These are phyloP conservation scores for Scomber japonicus DNA, from an alignment of 2,113 vertebrate genomes.

Conservation along the genomic window DNA sequence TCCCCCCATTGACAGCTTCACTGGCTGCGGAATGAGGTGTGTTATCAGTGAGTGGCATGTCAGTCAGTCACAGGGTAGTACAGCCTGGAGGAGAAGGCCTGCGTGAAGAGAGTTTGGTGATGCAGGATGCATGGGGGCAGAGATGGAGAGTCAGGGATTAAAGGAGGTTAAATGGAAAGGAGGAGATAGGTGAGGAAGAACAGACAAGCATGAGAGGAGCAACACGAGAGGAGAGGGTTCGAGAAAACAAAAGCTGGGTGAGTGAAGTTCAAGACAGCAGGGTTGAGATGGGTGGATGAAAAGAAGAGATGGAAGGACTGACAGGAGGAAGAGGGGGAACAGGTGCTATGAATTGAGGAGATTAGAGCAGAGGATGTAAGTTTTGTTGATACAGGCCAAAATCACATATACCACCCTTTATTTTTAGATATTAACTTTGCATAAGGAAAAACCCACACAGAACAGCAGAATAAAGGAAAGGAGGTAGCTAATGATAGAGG, in stretches of 20 bases:
- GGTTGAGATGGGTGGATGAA: conserved; percentile 37
- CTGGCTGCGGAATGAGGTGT: conserved; percentile 77
- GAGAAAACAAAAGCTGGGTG: conserved; percentile 27
- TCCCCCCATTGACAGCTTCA: conserved; percentile 72
- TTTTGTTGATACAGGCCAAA: too few species aligned
- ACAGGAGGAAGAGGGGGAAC: not conserved
- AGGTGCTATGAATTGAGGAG: not conserved
- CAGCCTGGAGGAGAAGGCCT: conserved; percentile 48
- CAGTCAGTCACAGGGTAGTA: conserved; percentile 73
- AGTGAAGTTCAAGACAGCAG: conserved; percentile 13
- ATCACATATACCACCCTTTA: not conserved
- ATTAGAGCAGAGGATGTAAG: not conserved
- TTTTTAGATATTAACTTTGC: not conserved
- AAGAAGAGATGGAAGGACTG: not conserved
- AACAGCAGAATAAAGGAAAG: too few species aligned
- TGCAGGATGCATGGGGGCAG: conserved; percentile 32
- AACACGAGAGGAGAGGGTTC: conserved; percentile 26
- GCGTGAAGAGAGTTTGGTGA: conserved; percentile 23
- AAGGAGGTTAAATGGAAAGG: conserved; percentile 59
- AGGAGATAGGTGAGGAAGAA: conserved; percentile 39
- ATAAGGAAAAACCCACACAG: not conserved
- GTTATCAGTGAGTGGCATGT: conserved; percentile 82
- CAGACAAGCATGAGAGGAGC: conserved; percentile 31
- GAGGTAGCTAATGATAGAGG: not conserved
- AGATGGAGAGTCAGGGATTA: conserved; percentile 55